Percentiles rank a stretch among this genome's conserved stretches.
These are phyloP conservation scores for Halictus ligatus DNA, from an alignment of 2,888 invertebrate genomes.

Conservation along the genomic window DNA sequence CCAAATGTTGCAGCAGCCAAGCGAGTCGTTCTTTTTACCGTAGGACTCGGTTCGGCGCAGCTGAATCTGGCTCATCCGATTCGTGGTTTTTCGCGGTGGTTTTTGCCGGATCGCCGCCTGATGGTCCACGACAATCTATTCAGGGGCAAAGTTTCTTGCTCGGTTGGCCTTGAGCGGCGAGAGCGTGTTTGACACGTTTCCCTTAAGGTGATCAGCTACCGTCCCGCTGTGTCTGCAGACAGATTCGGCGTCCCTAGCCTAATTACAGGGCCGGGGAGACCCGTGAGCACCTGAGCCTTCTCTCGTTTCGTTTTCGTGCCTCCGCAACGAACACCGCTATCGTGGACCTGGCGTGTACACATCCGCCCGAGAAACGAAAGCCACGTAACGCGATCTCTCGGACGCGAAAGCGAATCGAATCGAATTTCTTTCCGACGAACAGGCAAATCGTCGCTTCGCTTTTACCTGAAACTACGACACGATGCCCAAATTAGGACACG, in stretches of 20 bases:
- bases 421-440: slow-evolving; percentile 29
- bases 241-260: slow-evolving; percentile 77
- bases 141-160: slow-evolving; percentile 2
- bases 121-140: slow-evolving; percentile 17
- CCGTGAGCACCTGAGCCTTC: slow-evolving; percentile 73
- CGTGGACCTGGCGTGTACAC: slow-evolving; percentile 31
- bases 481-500: neutral
- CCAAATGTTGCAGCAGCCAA: neutral
- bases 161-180: slow-evolving; percentile 41
- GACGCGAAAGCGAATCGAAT: slow-evolving; percentile 31
- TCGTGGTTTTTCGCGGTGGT: neutral
- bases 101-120: slow-evolving; percentile 1
- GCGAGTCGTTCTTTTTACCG: slow-evolving; percentile 1
- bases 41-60: neutral
- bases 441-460: neutral
- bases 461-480: neutral
- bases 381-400: slow-evolving; percentile 56
- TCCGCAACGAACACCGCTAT: slow-evolving; percentile 58
- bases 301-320: slow-evolving; percentile 72
- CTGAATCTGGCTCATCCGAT: neutral
- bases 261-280: slow-evolving; percentile 75
- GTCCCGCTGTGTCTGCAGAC: slow-evolving; percentile 62
- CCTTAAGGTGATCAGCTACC: slow-evolving; percentile 69
- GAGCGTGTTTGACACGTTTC: slow-evolving; percentile 67
- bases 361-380: slow-evolving; percentile 53